phyloP scores from a whole-genome alignment of 2,888 invertebrate species.

The Hypolimnas misippus region DNA sequence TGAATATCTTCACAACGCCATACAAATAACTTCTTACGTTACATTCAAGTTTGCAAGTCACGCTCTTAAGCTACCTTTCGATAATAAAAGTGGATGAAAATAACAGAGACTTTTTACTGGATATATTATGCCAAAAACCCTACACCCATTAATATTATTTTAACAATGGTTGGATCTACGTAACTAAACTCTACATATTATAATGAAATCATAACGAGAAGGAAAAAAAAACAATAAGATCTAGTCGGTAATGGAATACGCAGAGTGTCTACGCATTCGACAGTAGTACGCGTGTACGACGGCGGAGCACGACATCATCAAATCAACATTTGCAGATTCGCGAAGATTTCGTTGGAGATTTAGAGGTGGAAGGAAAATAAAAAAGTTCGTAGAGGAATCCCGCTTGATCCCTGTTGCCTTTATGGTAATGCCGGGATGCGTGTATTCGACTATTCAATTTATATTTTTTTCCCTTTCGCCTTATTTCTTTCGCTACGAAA shows the following conservation, averaged over 20 bases:
- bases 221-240: constrained; percentile 19
- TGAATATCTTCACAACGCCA: too few species aligned
- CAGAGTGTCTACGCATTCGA: constrained; percentile 37
- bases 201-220: constrained; percentile 7
- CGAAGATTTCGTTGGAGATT: constrained; percentile 83
- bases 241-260: constrained; percentile 20
- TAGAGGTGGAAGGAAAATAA: constrained; percentile 84
- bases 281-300: constrained; percentile 27
- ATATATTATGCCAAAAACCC: too few species aligned
- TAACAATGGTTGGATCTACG: background rate
- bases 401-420: constrained; percentile 82
- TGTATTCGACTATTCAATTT: constrained; percentile 84
- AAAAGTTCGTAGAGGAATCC: constrained; percentile 84
- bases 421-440: constrained; percentile 83
- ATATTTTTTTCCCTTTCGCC: constrained; percentile 82
- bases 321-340: constrained; percentile 85
- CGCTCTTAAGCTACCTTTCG: too few species aligned
- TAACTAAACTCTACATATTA: background rate
- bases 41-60: too few species aligned
- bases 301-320: constrained; percentile 70
- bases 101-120: too few species aligned
- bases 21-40: too few species aligned
- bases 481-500: constrained; percentile 81
- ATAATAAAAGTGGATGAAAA: too few species aligned
- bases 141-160: background rate